Evolutionary conservation across 2,888 invertebrate genomes (phyloP), one percentile per base, ranked within the genome.

Genomic region (Eupsilia transversa): DNA sequence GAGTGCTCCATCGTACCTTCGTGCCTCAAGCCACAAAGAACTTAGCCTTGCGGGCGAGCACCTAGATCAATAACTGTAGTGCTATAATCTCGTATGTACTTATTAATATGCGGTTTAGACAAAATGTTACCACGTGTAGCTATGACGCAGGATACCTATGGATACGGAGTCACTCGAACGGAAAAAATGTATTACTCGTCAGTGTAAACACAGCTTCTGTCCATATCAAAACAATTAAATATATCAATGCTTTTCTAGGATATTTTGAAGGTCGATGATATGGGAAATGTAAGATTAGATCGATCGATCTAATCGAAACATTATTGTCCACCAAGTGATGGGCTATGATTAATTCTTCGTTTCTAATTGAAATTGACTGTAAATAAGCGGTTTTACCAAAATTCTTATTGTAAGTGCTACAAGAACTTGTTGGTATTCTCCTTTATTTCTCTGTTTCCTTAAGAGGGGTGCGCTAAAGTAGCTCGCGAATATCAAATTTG

Each of bases 51-150:
- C 27, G 17, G 27, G 41, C 38, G 35, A 38, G 30, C 30, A 49
- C 12, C 35, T n/a, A 43, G 23, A 77, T 77, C 67, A 46, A 46
- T 67, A 67, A n/a, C 17, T 54, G 30, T 56, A 46, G 12, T 35
- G 17, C 46, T 54, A 38, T 46, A 17, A 56, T 77, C 27, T 35
- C 5, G 30, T 20, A 30, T 38, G 43, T 66, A 33, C 49, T 23
- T 33, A 43, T 33, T 30, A 43, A 77, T 46, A 38, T 71, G 54
- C 30, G 30, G 52, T 46, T 60, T 38, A 52, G 52, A 35, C 35
- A 35, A 4, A 43, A 46, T 14, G 46, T 6, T 41, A 38, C 12
- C 60, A 79, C 60, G 76, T 79, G 79, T 49, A 72, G 9, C 27
- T 14, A 12, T 46, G 74, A 77, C 56, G 56, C 57, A 5, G 3